Conservation (phyloP, 1,140 invertebrate genomes). For the Olivierus martensii region DNA sequence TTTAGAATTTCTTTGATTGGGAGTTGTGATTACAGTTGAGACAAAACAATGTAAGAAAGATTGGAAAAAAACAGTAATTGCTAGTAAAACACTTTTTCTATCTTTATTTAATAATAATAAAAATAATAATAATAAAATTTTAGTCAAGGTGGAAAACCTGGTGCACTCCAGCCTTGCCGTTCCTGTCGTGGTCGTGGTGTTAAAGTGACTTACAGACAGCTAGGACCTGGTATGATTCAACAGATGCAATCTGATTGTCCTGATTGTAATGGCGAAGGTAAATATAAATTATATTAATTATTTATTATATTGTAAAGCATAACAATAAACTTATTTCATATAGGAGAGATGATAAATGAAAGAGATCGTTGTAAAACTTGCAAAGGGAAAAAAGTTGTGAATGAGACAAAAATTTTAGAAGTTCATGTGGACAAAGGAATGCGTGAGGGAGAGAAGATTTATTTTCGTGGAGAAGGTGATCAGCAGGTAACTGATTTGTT, state of each 20-base stretch:
- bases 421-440: conserved; percentile 43
- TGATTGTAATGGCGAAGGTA: conserved; percentile 46
- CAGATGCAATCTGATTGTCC: conserved; percentile 34
- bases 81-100: no score
- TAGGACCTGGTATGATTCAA: conserved; percentile 36
- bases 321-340: no score
- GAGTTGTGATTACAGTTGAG: no score
- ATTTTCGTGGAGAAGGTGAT: conserved; percentile 40
- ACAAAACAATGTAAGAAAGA: no score
- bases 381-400: conserved; percentile 38
- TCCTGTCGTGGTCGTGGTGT: conserved; percentile 32
- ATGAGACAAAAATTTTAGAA: conserved; percentile 42
- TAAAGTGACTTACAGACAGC: conserved; percentile 29
- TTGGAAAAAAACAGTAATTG: no score
- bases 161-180: conserved; percentile 23
- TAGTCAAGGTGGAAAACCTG: conserved; percentile 29
- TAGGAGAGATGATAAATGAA: conserved; percentile 57
- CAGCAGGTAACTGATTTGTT: conserved; percentile 44
- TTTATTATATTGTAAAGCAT: not conserved
- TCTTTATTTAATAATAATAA: no score
- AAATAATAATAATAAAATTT: no score
- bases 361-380: conserved; percentile 62
- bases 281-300: no score
- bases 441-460: conserved; percentile 38
- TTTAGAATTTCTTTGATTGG: no score